Evolutionary conservation across 2,113 vertebrate species (phyloP), one percentile per base, ranked within the genome.

Genomic region (Engystomops pustulosus): DNA sequence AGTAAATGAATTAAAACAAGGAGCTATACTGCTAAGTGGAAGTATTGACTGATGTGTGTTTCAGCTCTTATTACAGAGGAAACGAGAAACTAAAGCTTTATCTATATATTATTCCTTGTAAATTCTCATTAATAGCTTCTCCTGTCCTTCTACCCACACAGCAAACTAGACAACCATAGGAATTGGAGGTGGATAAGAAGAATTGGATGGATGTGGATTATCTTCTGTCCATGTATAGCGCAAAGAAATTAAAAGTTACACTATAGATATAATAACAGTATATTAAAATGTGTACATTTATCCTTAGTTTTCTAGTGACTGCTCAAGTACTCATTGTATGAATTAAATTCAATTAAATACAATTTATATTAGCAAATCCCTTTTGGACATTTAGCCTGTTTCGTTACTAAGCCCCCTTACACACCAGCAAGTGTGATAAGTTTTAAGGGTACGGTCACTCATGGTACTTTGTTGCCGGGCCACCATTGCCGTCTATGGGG

Each of bases 121-220:
- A 30, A 11, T 47, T 6, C 44, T 77, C 49, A 77, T 55, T 77
- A 55, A 69, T 10, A 18, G 47, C 47, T 55, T 51, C 30, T 77
- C 51, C 30, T 11, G 17, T 20, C 17, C n/a, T 55, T 36, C 27
- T 49, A 77, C 74, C 74, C 49, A 77, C 74, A 23, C 74, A 77
- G 47, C 15, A 55, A 10, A n/a, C 18, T 36, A 38, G 36, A 30
- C 41, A 53, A n/a, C 55, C 49, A 17, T 14, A 27, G 25, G 23
- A 3, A 74, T 6, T 47, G 67, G 4, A 68, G 36, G 65, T 17
- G 36, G 41, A 38, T 45, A n/a, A 14, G 41, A 44, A 47, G n/a
- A 71, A 23, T 12, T n/a, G n/a, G n/a, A n/a, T n/a, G n/a, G n/a
- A n/a, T n/a, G n/a, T n/a, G n/a, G n/a, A n/a, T n/a, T n/a, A n/a